Evolutionary conservation across 2,888 invertebrate genomes (phyloP), one percentile per base, ranked within the genome.

Genomic region (Schizotus pectinicornis): DNA sequence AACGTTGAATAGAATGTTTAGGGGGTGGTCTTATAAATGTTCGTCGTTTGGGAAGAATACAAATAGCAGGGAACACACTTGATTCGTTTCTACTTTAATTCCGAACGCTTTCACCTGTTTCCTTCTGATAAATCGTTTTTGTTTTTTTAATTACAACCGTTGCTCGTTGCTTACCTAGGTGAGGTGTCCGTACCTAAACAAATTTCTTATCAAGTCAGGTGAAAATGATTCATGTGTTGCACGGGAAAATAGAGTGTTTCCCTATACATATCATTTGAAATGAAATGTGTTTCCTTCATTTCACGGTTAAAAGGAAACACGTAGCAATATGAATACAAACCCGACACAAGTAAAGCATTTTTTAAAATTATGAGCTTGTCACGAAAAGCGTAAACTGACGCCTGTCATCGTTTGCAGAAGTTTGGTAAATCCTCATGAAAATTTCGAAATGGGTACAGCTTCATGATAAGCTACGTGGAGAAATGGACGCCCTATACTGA

Each of bases 1-100:
- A 46, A 50, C 45, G 50, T 59, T 63, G 65, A 69, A 65, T 65
- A 52, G 63, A 56, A 55, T 56, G 56, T 49, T 61, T 58, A 64
- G 58, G 61, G 59, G 69, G 67, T 65, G 64, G 67, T 61, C 66
- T 66, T 54, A 59, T 54, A 59, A 59, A 59, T 59, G 59, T 45
- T 45, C 59, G 55, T 46, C 57, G 53, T 57, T 47, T 13, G 55
- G 42, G 54, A 57, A 49, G 61, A 61, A 61, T 56, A 61, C 53
- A 57, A 56, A 65, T 61, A 60, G 47, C 51, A 54, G 54, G 46
- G 50, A 53, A 35, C 49, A 54, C 47, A 54, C 53, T 46, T 55
- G 57, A 60, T 67, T 63, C 64, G 67, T 67, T 67, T 35, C 59
- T 30, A 32, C 32, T 54, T 54, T 54, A 54, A 59, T 59, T 59